Conservation (phyloP, 2,797 vertebrate species). For the Lates japonicus region DNA sequence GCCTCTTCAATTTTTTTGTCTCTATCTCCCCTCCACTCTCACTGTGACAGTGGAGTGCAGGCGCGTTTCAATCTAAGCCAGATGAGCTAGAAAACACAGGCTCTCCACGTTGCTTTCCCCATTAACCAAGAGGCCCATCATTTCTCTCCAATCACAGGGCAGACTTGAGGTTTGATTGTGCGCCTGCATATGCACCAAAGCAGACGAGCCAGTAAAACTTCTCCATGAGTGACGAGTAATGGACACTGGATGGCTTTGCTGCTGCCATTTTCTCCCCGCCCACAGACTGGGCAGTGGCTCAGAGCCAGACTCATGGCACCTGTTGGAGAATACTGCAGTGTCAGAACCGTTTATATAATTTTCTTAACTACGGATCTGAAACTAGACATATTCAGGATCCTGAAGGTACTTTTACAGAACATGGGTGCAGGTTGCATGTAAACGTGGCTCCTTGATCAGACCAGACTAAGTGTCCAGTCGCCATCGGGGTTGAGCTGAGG, state of each 20-base stretch:
- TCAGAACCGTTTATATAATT: constrained; percentile 40
- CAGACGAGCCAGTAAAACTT: constrained; percentile 68
- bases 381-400: constrained; percentile 23
- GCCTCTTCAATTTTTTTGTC: constrained; percentile 59
- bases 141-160: constrained; percentile 72
- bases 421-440: constrained; percentile 26
- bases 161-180: constrained; percentile 76
- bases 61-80: constrained; percentile 82
- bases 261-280: constrained; percentile 59
- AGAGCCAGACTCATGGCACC: constrained; percentile 57
- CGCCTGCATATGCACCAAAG: constrained; percentile 71
- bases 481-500: constrained; percentile 40
- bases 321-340: constrained; percentile 60
- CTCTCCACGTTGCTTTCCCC: constrained; percentile 73
- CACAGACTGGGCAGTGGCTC: constrained; percentile 45
- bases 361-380: constrained; percentile 31
- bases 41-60: constrained; percentile 75
- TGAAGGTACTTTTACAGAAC: constrained; percentile 23
- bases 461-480: constrained; percentile 40
- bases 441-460: constrained; percentile 39
- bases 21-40: constrained; percentile 69
- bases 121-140: constrained; percentile 74
- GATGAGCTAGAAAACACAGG: constrained; percentile 83
- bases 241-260: constrained; percentile 46
- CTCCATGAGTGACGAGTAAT: constrained; percentile 73